Conservation (phyloP, 1,140 invertebrate species). For the Lineus longissimus region DNA sequence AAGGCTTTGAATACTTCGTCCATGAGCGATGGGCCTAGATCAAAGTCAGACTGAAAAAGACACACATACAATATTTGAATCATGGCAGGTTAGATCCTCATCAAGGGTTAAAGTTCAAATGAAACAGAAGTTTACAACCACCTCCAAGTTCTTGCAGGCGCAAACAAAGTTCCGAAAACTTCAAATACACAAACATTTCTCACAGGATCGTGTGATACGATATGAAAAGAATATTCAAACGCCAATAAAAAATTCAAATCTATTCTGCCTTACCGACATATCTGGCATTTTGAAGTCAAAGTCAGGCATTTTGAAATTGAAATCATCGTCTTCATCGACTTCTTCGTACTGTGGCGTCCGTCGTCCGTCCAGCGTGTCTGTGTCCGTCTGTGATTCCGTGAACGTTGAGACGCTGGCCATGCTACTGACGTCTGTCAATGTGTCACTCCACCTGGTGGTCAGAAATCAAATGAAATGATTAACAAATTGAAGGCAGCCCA, state of each 20-base stretch:
- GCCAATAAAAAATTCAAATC: background rate
- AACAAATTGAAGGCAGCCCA: no score
- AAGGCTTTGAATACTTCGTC: conserved; percentile 88
- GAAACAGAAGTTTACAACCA: background rate
- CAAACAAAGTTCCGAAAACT: background rate
- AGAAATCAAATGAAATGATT: no score
- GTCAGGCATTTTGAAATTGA: conserved; percentile 22
- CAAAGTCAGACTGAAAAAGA: conserved; percentile 67
- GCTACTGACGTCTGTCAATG: conserved; percentile 20
- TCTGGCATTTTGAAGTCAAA: conserved; percentile 49
- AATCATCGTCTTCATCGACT: conserved; percentile 37
- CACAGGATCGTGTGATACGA: no score
- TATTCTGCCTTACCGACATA: conserved; percentile 31
- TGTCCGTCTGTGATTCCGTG: conserved; percentile 1
- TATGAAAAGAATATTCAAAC: no score
- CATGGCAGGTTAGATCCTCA: no score
- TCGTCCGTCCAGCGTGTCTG: conserved; percentile 11
- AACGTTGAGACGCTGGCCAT: conserved; percentile 2
- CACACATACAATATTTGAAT: conserved; percentile 1
- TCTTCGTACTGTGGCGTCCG: conserved; percentile 30
- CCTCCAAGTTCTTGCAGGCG: background rate
- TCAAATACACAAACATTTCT: no score
- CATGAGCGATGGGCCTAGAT: conserved; percentile 87
- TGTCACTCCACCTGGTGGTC: conserved; percentile 8
- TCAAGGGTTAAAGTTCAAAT: no score